Percentiles rank a stretch among this genome's conserved stretches.
phyloP scores from a whole-genome alignment of 2,888 invertebrate species.

The Enchytraeus crypticus region DNA sequence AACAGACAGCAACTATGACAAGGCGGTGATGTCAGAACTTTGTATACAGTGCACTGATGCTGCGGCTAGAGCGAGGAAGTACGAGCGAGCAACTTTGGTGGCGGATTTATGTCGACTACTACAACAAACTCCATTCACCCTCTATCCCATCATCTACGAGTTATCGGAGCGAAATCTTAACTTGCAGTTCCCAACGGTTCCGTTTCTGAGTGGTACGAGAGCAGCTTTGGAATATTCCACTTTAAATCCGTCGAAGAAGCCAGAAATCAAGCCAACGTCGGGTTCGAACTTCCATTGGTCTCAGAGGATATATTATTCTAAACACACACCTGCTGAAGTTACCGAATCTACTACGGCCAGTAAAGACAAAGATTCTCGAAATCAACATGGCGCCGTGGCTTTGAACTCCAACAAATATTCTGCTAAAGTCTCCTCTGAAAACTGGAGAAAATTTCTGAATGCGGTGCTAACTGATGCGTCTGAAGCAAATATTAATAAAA shows the following conservation, averaged over 20 bases:
- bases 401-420: no score
- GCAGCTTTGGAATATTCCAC: neutral
- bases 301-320: constrained; percentile 3
- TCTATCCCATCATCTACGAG: constrained; percentile 33
- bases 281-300: neutral
- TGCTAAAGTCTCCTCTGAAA: no score
- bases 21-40: constrained; percentile 26
- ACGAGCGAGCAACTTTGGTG: constrained; percentile 15
- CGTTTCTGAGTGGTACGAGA: neutral
- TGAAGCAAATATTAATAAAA: no score
- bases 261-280: neutral
- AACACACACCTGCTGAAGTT: no score
- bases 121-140: constrained; percentile 28
- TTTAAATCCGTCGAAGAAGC: constrained; percentile 2
- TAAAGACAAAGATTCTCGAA: no score
- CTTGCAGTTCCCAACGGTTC: neutral
- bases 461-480: no score
- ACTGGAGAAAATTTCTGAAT: no score
- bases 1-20: constrained; percentile 28
- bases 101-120: constrained; percentile 31
- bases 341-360: no score
- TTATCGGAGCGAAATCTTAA: neutral
- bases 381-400: no score
- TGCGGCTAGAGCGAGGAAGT: constrained; percentile 8
- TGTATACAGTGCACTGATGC: constrained; percentile 23